Base-by-base conservation (phyloP, 2,888 invertebrate species). In the Labia minor region DNA sequence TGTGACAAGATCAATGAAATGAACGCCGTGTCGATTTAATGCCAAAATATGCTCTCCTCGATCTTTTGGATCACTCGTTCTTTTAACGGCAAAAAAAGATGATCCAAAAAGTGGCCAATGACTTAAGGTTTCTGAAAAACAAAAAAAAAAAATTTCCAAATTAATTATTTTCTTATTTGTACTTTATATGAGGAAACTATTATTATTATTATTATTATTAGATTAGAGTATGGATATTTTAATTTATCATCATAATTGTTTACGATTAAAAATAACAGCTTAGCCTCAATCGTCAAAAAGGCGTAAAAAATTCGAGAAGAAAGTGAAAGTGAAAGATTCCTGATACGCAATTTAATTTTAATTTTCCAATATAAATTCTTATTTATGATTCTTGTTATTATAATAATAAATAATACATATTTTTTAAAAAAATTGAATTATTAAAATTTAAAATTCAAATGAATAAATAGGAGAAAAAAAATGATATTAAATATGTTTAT, bases 101-200 rank as follows among this genome's bases (percentile, higher is more conserved):
- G 96, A 95, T 16, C 98, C 98, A 81, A 98, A 98, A 67, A 98
- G 81, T 63, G 93, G 90, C 97, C 97, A 98, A 74, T 90, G 87
- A 71, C 94, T 92, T 21, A 98, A 79, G 65, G 95, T 91, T 82
- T 95, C 92, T 86, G 81, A 65, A 81, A 76, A 63, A 62, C 20
- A 68, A 67, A 67, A 49, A 63, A 62, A 62, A 62, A 49, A 11
- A 33, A n/a, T n/a, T n/a, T n/a, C n/a, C n/a, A n/a, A n/a, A 26
- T 26, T 26, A 26, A 26, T 26, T 26, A 26, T 8, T 26, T n/a
- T n/a, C n/a, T n/a, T n/a, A n/a, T n/a, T n/a, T n/a, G 4, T 21
- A 63, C 10, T 14, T 63, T 64, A 66, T 14, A 14, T 62, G 10
- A 6, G 16, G 20, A 21, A 14, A 1, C 21, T 19, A 1, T 21